Base-by-base conservation (phyloP, 37 sponge, comb jelly and placozoan species). In the Halisarca cf. caerulea region DNA sequence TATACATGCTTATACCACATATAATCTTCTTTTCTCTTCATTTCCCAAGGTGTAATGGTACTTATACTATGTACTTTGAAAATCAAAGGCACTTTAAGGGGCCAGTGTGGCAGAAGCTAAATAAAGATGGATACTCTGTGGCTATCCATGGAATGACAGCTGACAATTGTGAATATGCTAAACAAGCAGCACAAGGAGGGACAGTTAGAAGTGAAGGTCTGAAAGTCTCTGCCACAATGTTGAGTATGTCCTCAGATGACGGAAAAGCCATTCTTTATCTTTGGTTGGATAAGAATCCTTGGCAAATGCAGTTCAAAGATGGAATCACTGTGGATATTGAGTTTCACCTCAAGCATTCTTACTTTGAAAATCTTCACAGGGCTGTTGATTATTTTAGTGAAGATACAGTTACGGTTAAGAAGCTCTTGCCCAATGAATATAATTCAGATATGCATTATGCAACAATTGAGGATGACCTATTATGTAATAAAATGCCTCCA, bases 301-400 rank as follows among this genome's bases (percentile, higher is more conserved):
- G 6, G 11, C 51, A 47, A 47, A 6, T 47, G 51, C 23, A 6
- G 25, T 27, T 25, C 23, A 47, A 47, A 47, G 51, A 6, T 47
- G 11, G 9, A 47, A 47, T 47, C 9, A 6, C 6, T 47, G 64
- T 21, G 5, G 36, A 64, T 25, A 28, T 74, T 21, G 3, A 6
- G 9, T 78, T 78, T 44, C 36, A 45, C 8, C 42, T 86, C 17
- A 86, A 86, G 42, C 80, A 86, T 30, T 69, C 72, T 0, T 86
- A 86, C 43, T 86, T 86, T 51, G 41, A 44, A 39, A 66, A 68
- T 68, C 72, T 86, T 32, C 87, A 86, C 51, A 41, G 28, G 64
- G 81, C 87, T 35, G 39, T 86, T 4, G 81, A 80, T 15, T 8
- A 18, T 18, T 8, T 71, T 20, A 14, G 39, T 30, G 18, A 71